Base-by-base conservation (phyloP, 2,888 invertebrate species). In the Hydriomena furcata region DNA sequence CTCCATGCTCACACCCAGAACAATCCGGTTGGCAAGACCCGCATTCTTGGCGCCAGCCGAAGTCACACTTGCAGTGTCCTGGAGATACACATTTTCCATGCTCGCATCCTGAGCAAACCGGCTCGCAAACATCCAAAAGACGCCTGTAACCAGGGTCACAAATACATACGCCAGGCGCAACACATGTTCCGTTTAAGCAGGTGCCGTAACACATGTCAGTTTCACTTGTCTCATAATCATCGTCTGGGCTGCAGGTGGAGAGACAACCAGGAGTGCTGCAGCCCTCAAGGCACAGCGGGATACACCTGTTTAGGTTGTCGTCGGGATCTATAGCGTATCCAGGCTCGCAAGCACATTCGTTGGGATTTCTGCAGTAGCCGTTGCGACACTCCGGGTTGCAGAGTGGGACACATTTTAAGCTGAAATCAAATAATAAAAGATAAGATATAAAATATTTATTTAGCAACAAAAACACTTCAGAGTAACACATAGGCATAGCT, bases 141-240 rank as follows among this genome's bases (percentile, higher is more conserved):
- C 17, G 42, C 25, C 28, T 47, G 17, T 37, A 74, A 8, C 71
- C 70, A 11, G 35, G 30, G 8, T 55, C 28, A 40, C 76, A 77
- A 13, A 65, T 44, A 41, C 76, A 76, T 6, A 48, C 52, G 2
- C 67, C 59, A 5, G 75, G 68, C 5, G 60, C 67, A 1, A 67
- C 24, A 21, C 81, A 81, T 7, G 23, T 50, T 2, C 71, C 69
- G 37, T 79, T 71, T 0, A 52, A 1, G n/a, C 59, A 59, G 10
- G 31, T 34, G 23, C 17, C 42, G 5, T 10, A 21, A 20, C 46
- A 46, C 27, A 23, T 37, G 10, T 47, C 42, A 5, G 24, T 8
- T 17, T 35, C 41, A 20, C 5, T 7, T 5, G 37, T 28, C 6
- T 17, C 31, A 23, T 46, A 31, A 7, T 47, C 34, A 20, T 42